Evolutionary conservation across 2,888 invertebrate species (phyloP), one percentile per base, ranked within the genome.

Genomic region (Chironomus tentans): DNA sequence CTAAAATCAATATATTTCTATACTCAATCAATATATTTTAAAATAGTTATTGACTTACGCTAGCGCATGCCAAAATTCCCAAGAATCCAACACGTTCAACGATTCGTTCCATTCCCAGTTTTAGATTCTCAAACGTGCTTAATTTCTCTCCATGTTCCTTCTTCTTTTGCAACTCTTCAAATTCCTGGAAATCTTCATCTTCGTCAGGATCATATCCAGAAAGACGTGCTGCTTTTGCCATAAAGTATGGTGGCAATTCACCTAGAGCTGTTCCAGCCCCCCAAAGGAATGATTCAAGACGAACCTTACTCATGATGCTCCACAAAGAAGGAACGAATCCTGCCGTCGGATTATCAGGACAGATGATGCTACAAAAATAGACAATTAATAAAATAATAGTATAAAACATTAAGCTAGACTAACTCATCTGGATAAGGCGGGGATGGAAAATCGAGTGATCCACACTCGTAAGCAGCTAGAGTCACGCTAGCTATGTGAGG

Each of bases 401-500:
- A 48, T 2, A 48, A 48, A 10, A 13, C 61, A 62, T 18, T 62
- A 46, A 46, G 24, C 28, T 50, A 47, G 38, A 86, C 90, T 89
- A 83, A 95, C 93, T 97, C 94, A 82, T 96, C 95, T 22, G 99
- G 99, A 87, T 99, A 99, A 0, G 99, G 99, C 70, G 99, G 99
- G 80, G 93, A 91, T 0, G 98, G 99, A 83, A 99, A 99, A 84
- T 97, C 91, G 48, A 98, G 88, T 24, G 92, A 89, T 70, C 93
- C 93, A 83, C 99, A 99, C 85, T 99, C 98, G 83, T 97, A 98
- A 0, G 97, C 99, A 15, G 99, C 99, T 81, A 99, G 86, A 3
- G 99, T 99, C 65, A 99, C 99, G 77, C 94, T 89, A 77, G 98
- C 98, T 85, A 99, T 99, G 82, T 98, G 98, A 46, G 99, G 99